Evolutionary conservation across 2,888 invertebrate genomes (phyloP).

Genomic region (Drosophila kambysellisi): DNA sequence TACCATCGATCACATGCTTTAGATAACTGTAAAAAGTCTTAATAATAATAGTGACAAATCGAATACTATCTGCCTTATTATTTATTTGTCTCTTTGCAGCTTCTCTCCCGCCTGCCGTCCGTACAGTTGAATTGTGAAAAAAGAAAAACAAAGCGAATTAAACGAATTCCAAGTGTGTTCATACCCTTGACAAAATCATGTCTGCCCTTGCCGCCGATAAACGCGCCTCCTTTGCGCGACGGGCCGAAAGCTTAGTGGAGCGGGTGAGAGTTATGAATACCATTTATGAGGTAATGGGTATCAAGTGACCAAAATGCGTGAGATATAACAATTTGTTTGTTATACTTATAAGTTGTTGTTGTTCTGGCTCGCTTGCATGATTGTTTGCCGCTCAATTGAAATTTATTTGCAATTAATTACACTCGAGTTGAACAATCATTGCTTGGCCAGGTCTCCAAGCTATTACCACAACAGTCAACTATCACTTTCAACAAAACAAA

Average conservation of each 20-base stretch:
- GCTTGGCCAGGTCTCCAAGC: slow-evolving; percentile 6
- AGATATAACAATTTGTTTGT: slow-evolving; percentile 70
- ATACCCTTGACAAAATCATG: slow-evolving; percentile 58
- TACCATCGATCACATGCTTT: slow-evolving; percentile 31
- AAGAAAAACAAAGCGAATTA: slow-evolving; percentile 2
- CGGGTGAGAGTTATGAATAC: slow-evolving; percentile 85
- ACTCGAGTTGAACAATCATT: slow-evolving; percentile 11
- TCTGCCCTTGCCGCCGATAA: slow-evolving; percentile 79
- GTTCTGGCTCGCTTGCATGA: slow-evolving; percentile 42
- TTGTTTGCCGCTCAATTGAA: slow-evolving; percentile 24
- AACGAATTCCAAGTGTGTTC: slow-evolving; percentile 17
- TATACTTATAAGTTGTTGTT: slow-evolving; percentile 38
- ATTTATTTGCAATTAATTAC: slow-evolving; percentile 45
- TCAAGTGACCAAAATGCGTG: slow-evolving; percentile 84
- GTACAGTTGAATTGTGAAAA: slow-evolving; percentile 7
- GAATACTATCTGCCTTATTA: not conserved
- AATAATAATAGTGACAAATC: not conserved
- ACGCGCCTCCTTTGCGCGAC: slow-evolving; percentile 84
- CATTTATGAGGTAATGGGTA: slow-evolving; percentile 84
- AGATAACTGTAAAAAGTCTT: slow-evolving; percentile 19
- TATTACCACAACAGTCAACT: slow-evolving; percentile 6
- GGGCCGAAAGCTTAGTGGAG: slow-evolving; percentile 85
- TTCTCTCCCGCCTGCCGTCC: slow-evolving; percentile 14
- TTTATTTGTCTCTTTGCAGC: slow-evolving; percentile 42
- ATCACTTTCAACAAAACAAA: slow-evolving; percentile 6